A percentile compares a stretch with the other conserved stretches of the same genome.
These are phyloP conservation scores for Poeciliopsis turrubarensis DNA, from an alignment of 2,113 vertebrate genomes.

Conservation along the genomic window DNA sequence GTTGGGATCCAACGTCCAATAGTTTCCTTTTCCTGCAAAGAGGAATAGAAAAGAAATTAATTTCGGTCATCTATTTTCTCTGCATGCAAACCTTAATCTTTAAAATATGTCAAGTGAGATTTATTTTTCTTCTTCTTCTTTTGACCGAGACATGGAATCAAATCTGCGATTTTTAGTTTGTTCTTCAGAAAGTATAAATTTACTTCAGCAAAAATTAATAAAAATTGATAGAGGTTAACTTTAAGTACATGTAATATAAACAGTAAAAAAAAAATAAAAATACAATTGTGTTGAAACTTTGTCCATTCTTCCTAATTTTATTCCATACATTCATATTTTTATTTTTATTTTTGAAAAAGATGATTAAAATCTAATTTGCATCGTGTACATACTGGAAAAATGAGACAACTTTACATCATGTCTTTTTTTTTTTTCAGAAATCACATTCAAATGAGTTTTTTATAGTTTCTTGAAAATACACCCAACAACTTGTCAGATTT, in stretches of 20 bases:
- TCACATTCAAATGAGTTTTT: background rate
- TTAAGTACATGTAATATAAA: background rate
- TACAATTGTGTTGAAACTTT: background rate
- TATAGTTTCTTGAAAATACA: background rate
- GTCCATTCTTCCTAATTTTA: background rate
- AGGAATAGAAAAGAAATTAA: conserved; percentile 1
- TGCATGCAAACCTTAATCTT: too few relatives aligned
- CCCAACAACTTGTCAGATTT: too few relatives aligned
- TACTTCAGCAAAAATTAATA: background rate
- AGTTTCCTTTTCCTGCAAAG: conserved; percentile 92
- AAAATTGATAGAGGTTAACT: background rate
- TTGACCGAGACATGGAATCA: too few relatives aligned
- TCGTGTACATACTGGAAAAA: too few relatives aligned
- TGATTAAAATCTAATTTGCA: too few relatives aligned
- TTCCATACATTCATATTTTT: background rate
- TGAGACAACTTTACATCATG: background rate
- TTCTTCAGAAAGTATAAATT: background rate
- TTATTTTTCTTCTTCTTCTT: too few relatives aligned
- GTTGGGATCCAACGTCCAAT: conserved; percentile 98
- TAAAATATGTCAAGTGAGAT: too few relatives aligned
- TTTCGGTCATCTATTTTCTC: too few relatives aligned
- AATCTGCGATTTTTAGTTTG: background rate
- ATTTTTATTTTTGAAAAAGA: background rate
- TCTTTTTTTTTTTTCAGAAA: background rate
- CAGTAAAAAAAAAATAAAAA: too few relatives aligned